phyloP scores from a whole-genome alignment of 2,888 invertebrate genomes.

The Lepidonotus clava region DNA sequence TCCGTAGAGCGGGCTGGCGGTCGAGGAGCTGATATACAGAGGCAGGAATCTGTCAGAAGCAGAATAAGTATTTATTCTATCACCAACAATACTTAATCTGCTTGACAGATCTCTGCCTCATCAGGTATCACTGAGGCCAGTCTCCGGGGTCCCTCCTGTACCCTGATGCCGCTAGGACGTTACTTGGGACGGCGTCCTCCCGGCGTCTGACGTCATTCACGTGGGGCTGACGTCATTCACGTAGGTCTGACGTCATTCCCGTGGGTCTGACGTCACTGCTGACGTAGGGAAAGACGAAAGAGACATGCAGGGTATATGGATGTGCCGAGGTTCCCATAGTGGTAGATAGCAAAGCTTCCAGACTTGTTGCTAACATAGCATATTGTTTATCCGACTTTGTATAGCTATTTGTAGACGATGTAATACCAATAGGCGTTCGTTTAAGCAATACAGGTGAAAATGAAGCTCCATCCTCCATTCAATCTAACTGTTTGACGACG shows the following conservation, averaged over 20 bases:
- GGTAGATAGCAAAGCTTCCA: no score
- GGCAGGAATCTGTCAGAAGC: conserved; percentile 62
- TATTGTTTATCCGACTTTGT: neutral
- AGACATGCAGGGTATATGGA: no score
- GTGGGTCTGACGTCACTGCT: neutral
- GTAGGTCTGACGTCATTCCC: neutral
- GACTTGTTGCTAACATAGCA: no score
- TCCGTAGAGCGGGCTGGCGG: no score
- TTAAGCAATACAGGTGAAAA: neutral
- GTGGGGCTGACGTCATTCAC: neutral
- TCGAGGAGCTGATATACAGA: conserved; percentile 48
- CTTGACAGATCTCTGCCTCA: conserved; percentile 60
- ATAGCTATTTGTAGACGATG: neutral
- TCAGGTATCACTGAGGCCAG: neutral
- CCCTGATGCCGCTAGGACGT: neutral
- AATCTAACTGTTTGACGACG: neutral
- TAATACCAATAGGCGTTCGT: no score
- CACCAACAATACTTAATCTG: conserved; percentile 62
- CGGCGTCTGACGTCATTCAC: neutral
- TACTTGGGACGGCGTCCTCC: neutral
- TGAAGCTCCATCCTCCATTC: neutral
- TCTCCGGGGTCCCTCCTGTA: neutral
- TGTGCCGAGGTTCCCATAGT: no score
- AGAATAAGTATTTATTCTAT: conserved; percentile 62
- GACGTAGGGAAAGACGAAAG: no score